Base-by-base conservation (phyloP, 2,113 vertebrate genomes). In the Myrmecophaga tridactyla region DNA sequence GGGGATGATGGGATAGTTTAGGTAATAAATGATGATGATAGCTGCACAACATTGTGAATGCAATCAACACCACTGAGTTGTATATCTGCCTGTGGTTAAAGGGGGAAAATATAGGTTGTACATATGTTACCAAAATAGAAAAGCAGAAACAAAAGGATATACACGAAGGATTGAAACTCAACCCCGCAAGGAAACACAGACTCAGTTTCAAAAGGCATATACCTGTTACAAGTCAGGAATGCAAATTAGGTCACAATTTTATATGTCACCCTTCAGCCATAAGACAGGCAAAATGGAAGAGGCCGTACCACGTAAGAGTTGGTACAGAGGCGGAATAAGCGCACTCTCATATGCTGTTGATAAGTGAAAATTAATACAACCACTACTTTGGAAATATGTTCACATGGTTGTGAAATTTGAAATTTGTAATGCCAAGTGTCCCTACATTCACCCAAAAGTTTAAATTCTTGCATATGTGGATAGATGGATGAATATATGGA, bases 321-420 rank as follows among this genome's bases (percentile, higher is more conserved):
- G 4, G 15, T 12, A 43, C 43, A 12, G 13, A 4, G 3, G 0
- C 23, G 29, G 48, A 41, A n/a, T 5, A 23, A 3, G 15, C 20
- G 7, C 10, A 29, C 21, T 14, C 5, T 23, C 31, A 36, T 5
- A 6, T 10, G 41, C 21, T 81, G 31, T 15, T 18, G 10, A 13
- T 17, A 39, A 17, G 34, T 48, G 53, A 36, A 39, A 41, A 69
- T 2, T 34, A 1, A 7, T 51, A 36, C n/a, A 84, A 48, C 21
- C 6, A 58, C 18, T 7, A 18, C 20, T 48, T 51, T 2, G 34
- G 23, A 27, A 53, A n/a, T 27, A 27, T 15, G 4, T 65, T 65
- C 3, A 5, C 31, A 51, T 67, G 27, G 25, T 17, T 27, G 23
- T 51, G 14, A 36, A 67, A 69, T 7, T 8, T 36, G 63, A 51